Evolutionary conservation across 2,113 vertebrate species (phyloP).

Genomic region (Centrocercus urophasianus): DNA sequence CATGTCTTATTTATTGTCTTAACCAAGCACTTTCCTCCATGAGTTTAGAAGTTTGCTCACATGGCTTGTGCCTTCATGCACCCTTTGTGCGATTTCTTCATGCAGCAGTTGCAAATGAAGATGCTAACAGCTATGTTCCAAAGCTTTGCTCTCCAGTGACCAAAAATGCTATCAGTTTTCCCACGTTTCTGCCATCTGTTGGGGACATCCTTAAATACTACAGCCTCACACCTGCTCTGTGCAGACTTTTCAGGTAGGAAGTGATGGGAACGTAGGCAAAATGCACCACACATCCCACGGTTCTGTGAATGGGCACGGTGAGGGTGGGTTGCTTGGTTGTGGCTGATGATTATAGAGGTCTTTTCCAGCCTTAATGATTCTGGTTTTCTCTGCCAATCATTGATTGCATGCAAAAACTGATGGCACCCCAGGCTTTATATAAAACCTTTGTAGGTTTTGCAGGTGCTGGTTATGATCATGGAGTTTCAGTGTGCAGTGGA

Average conservation of each 20-base stretch:
- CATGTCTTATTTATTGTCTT: neutral
- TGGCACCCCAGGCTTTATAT: neutral
- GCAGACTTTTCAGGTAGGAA: neutral
- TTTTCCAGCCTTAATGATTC: too few species aligned
- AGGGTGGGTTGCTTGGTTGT: too few species aligned
- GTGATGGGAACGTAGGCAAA: accelerated
- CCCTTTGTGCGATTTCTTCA: neutral
- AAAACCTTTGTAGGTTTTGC: neutral
- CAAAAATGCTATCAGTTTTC: neutral
- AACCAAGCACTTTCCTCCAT: neutral
- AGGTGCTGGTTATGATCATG: neutral
- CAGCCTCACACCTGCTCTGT: neutral
- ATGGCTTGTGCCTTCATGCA: neutral
- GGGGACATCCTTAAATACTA: neutral
- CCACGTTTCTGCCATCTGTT: neutral
- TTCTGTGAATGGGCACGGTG: too few species aligned
- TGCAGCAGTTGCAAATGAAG: neutral
- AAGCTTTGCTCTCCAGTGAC: neutral
- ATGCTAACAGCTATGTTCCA: neutral
- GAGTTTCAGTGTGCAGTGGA: neutral
- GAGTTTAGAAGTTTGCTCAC: neutral
- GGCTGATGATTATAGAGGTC: too few species aligned
- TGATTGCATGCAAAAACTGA: neutral
- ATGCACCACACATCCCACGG: too few species aligned
- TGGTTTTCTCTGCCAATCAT: neutral